These are phyloP conservation scores for Hemitrygon akajei DNA, from an alignment of 2,797 vertebrate species.

Conservation along the genomic window DNA sequence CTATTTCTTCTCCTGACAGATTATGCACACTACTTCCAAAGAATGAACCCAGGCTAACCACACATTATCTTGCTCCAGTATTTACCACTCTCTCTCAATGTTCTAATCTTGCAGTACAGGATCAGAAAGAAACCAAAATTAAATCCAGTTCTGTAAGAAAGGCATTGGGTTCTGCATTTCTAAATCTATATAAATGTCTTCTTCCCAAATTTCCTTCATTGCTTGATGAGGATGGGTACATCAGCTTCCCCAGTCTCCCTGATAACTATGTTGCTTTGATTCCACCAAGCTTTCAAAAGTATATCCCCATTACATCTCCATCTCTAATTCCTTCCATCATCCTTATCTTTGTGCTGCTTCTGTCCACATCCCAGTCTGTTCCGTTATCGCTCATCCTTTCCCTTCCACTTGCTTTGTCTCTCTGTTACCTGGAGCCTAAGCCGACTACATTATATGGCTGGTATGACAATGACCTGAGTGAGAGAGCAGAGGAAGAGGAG, in stretches of 20 bases:
- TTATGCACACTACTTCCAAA: constrained; percentile 40
- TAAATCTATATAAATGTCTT: constrained; percentile 60
- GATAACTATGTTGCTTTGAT: constrained; percentile 61
- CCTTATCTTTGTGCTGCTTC: constrained; percentile 76
- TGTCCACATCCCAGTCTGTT: constrained; percentile 82
- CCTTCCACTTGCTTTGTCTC: constrained; percentile 81
- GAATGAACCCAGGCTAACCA: constrained; percentile 39
- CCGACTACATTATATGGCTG: constrained; percentile 53
- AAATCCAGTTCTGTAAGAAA: constrained; percentile 40
- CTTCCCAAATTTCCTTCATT: constrained; percentile 55
- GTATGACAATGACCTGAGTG: constrained; percentile 54
- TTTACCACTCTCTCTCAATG: constrained; percentile 42
- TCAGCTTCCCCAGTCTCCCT: constrained; percentile 62
- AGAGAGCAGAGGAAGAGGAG: constrained; percentile 70
- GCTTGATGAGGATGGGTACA: constrained; percentile 60
- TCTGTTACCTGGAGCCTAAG: constrained; percentile 83
- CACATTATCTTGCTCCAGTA: constrained; percentile 39
- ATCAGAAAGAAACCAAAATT: constrained; percentile 41
- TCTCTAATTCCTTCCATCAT: constrained; percentile 79
- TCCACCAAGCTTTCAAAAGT: constrained; percentile 59
- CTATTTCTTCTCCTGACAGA: constrained; percentile 41
- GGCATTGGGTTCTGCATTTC: constrained; percentile 50
- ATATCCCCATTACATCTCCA: constrained; percentile 71
- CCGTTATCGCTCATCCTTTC: constrained; percentile 77
- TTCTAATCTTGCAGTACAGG: constrained; percentile 40